Percentiles rank a stretch among this genome's conserved stretches.
phyloP scores from a whole-genome alignment of 2,888 invertebrate genomes.

The Clivina fossor region DNA sequence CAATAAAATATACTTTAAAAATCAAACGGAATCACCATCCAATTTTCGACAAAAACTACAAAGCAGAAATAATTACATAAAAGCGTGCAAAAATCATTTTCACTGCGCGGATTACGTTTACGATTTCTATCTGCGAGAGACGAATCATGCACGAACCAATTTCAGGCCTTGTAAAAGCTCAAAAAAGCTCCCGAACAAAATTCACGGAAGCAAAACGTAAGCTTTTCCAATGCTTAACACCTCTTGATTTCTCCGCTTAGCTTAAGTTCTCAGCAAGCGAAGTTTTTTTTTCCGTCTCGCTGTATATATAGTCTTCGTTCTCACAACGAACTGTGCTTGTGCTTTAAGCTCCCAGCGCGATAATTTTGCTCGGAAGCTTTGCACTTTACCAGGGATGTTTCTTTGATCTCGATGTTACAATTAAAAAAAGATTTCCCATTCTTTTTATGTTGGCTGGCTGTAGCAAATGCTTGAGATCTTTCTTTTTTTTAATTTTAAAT shows the following conservation, averaged over 20 bases:
- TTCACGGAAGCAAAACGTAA: no score
- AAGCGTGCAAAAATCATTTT: conserved; percentile 24
- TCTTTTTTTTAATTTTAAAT: no score
- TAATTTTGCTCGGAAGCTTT: conserved; percentile 27
- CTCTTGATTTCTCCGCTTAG: conserved; percentile 25
- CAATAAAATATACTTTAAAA: no score
- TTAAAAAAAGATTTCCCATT: conserved; percentile 31
- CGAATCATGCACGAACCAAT: conserved; percentile 21
- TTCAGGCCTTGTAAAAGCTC: conserved; percentile 20
- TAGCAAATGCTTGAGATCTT: no score
- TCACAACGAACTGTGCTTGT: no score
- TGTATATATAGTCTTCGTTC: no score
- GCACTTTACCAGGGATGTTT: conserved; percentile 11
- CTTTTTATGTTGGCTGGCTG: no score
- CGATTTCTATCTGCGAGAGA: conserved; percentile 10
- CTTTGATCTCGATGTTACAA: conserved; percentile 28
- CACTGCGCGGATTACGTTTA: conserved; percentile 13
- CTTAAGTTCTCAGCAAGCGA: conserved; percentile 6
- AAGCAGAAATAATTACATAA: conserved; percentile 13
- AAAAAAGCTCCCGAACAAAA: conserved; percentile 12
- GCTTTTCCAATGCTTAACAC: conserved; percentile 25
- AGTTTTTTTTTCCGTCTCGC: conserved; percentile 11
- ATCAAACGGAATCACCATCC: no score
- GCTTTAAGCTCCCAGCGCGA: conserved; percentile 26
- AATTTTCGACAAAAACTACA: no score